Conservation (phyloP, 2,797 vertebrate genomes). For the Pipistrellus nathusii region DNA sequence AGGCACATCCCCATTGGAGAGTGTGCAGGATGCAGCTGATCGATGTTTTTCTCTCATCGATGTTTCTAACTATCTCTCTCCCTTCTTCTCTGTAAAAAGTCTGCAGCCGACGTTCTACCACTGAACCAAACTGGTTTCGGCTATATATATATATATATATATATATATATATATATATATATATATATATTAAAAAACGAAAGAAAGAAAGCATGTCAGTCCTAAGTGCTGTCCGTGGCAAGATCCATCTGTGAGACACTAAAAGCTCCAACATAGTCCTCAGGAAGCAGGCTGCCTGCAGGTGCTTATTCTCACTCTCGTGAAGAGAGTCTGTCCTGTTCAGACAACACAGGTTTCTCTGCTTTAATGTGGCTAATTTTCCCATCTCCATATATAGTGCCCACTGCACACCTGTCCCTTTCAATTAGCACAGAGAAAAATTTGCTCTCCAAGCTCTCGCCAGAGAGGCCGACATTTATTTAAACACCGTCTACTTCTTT, state of each 20-base stretch:
- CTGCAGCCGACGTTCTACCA: too few relatives aligned
- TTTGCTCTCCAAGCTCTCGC: not conserved
- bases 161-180: too few relatives aligned
- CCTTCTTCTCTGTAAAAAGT: too few relatives aligned
- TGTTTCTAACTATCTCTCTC: too few relatives aligned
- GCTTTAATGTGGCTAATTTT: not conserved
- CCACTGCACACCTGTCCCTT: not conserved
- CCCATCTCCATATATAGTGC: not conserved
- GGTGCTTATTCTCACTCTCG: not conserved
- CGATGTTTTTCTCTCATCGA: too few relatives aligned
- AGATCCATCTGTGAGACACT: not conserved
- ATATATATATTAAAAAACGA: too few relatives aligned
- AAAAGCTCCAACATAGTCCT: not conserved
- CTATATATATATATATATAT: too few relatives aligned
- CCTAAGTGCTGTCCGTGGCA: not conserved
- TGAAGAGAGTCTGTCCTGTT: not conserved
- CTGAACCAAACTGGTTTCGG: too few relatives aligned
- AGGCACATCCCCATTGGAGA: too few relatives aligned
- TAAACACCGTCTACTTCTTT: not conserved
- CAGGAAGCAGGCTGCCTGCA: not conserved
- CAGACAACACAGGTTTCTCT: not conserved
- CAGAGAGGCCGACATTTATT: not conserved
- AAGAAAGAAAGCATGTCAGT: not conserved
- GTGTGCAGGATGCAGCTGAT: too few relatives aligned
- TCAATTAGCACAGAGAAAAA: not conserved